phyloP scores from a whole-genome alignment of 2,888 invertebrate species.

The Nomada goodeniana region DNA sequence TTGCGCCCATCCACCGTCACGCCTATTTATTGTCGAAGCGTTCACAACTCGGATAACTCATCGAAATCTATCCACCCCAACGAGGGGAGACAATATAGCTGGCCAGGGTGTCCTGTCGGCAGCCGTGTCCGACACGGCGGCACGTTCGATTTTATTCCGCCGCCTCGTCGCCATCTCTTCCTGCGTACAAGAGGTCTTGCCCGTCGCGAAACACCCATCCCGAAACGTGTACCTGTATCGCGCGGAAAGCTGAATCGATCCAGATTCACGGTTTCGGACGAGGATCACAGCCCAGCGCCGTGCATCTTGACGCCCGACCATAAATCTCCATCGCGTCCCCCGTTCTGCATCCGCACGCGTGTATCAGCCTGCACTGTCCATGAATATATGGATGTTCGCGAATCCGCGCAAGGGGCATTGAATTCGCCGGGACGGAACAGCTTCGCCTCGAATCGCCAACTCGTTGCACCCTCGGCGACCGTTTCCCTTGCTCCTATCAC shows the following conservation, averaged over 20 bases:
- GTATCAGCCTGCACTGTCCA: slow-evolving; percentile 26
- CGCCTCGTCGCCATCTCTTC: slow-evolving; percentile 19
- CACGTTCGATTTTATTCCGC: slow-evolving; percentile 26
- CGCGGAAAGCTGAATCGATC: slow-evolving; percentile 43
- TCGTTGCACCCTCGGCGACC: slow-evolving; percentile 4
- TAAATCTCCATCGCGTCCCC: slow-evolving; percentile 71
- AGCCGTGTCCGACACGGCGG: slow-evolving; percentile 2
- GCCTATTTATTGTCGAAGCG: slow-evolving; percentile 19
- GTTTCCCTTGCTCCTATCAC: slow-evolving; percentile 23
- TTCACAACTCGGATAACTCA: slow-evolving; percentile 2
- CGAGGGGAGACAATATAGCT: not conserved
- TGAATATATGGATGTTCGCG: slow-evolving; percentile 63
- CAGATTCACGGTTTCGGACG: not conserved
- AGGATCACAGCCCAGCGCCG: slow-evolving; percentile 39
- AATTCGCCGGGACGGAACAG: slow-evolving; percentile 62
- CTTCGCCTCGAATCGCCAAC: slow-evolving; percentile 24
- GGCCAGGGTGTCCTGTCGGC: not conserved
- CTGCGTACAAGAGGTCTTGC: not conserved
- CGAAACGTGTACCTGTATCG: no score
- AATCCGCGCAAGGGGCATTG: slow-evolving; percentile 53
- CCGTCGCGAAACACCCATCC: not conserved
- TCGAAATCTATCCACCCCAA: not conserved
- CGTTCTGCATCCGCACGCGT: slow-evolving; percentile 53
- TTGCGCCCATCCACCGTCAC: not conserved
- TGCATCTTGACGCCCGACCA: slow-evolving; percentile 69